phyloP scores from a whole-genome alignment of 2,113 vertebrate species.

The Cinclus cinclus region DNA sequence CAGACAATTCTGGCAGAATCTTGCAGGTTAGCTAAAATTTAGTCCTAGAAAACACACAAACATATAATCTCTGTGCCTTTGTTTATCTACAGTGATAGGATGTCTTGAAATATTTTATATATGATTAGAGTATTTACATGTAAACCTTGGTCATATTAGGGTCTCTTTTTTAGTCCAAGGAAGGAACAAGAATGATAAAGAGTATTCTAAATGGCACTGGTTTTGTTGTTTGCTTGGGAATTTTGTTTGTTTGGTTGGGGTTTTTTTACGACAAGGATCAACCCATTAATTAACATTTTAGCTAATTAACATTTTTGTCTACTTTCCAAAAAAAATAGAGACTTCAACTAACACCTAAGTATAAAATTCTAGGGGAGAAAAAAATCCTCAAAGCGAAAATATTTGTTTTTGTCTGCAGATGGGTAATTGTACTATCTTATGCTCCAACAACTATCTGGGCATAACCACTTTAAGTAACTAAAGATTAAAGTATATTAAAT shows the following conservation, averaged over 20 bases:
- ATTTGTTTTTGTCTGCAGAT: not conserved
- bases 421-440: not conserved
- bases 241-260: not conserved
- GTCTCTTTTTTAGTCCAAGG: not conserved
- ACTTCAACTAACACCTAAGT: rapidly evolving
- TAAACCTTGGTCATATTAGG: not conserved
- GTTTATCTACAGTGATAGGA: not conserved
- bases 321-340: not conserved
- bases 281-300: not conserved
- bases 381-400: not conserved
- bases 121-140: rapidly evolving
- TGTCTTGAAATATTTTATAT: not conserved
- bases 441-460: not conserved
- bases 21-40: not conserved
- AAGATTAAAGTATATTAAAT: not conserved
- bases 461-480: not conserved
- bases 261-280: not conserved
- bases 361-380: not conserved
- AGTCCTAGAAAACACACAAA: not conserved
- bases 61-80: not conserved
- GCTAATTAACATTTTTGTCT: not conserved
- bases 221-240: not conserved
- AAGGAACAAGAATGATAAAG: not conserved
- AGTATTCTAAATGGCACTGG: not conserved
- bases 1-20: not conserved